Evolutionary conservation across 2,888 invertebrate genomes (phyloP).

Genomic region (Caenorhabditis wallacei): DNA sequence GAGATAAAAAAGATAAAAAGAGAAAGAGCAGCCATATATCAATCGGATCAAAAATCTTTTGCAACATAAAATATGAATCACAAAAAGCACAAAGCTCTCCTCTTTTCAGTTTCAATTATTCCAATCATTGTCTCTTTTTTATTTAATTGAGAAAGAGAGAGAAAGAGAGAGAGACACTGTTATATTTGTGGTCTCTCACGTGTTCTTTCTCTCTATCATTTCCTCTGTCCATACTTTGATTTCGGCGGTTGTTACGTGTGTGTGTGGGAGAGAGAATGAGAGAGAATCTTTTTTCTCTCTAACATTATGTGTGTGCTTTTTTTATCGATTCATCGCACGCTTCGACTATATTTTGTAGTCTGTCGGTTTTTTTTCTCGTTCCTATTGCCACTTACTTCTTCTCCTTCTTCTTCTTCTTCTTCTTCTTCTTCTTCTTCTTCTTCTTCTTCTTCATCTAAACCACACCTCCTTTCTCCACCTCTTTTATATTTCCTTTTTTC

Average conservation of each 20-base stretch:
- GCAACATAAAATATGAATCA: constrained; percentile 12
- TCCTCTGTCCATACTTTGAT: constrained; percentile 55
- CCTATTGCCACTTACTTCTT: constrained; percentile 1
- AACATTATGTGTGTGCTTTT: constrained; percentile 39
- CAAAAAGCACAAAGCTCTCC: constrained; percentile 38
- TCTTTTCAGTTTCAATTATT: neutral
- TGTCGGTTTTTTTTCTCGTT: constrained; percentile 5
- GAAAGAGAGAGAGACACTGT: constrained; percentile 4
- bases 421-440: neutral
- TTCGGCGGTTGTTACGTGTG: constrained; percentile 22
- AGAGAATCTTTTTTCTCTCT: constrained; percentile 13
- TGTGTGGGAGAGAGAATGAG: constrained; percentile 17
- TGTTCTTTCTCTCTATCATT: constrained; percentile 50
- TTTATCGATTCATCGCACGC: constrained; percentile 44
- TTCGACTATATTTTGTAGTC: constrained; percentile 51
- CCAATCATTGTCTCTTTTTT: neutral
- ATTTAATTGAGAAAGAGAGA: neutral
- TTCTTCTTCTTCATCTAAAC: constrained; percentile 7
- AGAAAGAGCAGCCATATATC: constrained; percentile 7
- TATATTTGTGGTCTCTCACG: constrained; percentile 50
- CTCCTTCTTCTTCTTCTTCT: constrained; percentile 8
- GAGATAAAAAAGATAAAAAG: neutral
- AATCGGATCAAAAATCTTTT: constrained; percentile 5
- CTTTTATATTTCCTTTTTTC: neutral
- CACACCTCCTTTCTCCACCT: constrained; percentile 34